Percentiles rank a stretch among this genome's conserved stretches.
Evolutionary conservation across 2,113 vertebrate genomes (phyloP).

Genomic region (Hydrochoerus hydrochaeris): DNA sequence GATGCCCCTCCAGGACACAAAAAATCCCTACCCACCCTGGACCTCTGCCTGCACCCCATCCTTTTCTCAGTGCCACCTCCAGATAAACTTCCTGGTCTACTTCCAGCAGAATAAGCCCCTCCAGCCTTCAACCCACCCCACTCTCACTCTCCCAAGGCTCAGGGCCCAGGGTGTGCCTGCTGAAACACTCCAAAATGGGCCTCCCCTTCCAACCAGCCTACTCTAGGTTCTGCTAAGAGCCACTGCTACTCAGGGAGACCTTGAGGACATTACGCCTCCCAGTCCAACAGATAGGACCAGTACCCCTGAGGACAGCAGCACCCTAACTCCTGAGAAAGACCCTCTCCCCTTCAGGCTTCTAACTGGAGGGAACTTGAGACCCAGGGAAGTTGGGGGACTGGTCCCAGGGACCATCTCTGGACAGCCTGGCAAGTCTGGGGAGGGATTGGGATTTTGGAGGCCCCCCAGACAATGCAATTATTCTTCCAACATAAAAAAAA

Average conservation of each 20-base stretch:
- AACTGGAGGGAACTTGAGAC: neutral
- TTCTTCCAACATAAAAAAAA: slow-evolving; percentile 76
- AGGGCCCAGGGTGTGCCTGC: neutral
- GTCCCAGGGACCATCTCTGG: slow-evolving; percentile 57
- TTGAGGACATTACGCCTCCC: neutral
- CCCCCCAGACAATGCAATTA: slow-evolving; percentile 80
- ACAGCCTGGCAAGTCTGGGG: slow-evolving; percentile 36
- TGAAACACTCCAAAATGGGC: neutral
- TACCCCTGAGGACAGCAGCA: neutral
- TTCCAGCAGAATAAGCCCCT: neutral
- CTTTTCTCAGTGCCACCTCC: neutral
- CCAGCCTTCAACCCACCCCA: too few relatives aligned
- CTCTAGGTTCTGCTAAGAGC: neutral
- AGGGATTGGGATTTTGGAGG: slow-evolving; percentile 56
- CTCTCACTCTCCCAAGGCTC: neutral
- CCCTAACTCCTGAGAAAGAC: slow-evolving; percentile 15
- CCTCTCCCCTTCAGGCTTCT: slow-evolving; percentile 27
- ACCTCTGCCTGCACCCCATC: neutral
- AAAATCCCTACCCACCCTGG: neutral
- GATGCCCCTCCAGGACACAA: neutral
- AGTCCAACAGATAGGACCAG: neutral
- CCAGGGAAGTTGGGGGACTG: neutral
- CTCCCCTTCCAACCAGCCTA: neutral
- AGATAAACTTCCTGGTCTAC: neutral
- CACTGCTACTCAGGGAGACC: neutral